A percentile compares a stretch with the other conserved stretches of the same genome.
Evolutionary conservation across 2,113 vertebrate genomes (phyloP).

Genomic region (Lasiurus cinereus): DNA sequence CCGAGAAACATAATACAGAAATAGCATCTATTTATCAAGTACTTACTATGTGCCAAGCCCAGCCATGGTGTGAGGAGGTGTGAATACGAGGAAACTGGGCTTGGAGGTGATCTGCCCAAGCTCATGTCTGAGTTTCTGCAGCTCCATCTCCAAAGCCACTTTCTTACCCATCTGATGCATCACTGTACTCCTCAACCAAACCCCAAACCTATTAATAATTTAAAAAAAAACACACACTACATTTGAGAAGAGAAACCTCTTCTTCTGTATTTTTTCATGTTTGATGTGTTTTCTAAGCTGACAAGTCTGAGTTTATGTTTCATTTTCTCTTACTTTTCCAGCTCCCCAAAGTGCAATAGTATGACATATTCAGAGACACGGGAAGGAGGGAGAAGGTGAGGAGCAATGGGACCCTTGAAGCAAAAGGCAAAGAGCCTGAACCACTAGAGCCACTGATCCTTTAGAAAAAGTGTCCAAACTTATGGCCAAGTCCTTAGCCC

Average conservation of each 20-base stretch:
- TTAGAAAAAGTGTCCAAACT: neutral
- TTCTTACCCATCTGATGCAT: neutral
- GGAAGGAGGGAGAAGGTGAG: neutral
- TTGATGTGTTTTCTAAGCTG: neutral
- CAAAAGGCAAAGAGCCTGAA: neutral
- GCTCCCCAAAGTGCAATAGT: neutral
- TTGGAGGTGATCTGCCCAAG: rapidly evolving
- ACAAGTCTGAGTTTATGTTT: neutral
- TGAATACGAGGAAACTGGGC: neutral
- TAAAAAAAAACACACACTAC: neutral
- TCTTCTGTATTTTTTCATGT: neutral
- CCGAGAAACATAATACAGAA: neutral
- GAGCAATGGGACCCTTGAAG: neutral
- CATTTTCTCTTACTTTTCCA: neutral
- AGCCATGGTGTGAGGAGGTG: neutral
- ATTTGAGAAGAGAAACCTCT: neutral
- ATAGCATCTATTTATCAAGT: neutral
- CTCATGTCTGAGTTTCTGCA: neutral
- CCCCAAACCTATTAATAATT: neutral
- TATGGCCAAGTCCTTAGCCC: neutral
- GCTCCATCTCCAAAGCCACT: neutral
- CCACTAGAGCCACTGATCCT: neutral
- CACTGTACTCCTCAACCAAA: neutral
- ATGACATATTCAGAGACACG: neutral
- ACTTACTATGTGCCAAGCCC: neutral